Conservation (phyloP, 2,113 vertebrate genomes). For the Okapia johnstoni region DNA sequence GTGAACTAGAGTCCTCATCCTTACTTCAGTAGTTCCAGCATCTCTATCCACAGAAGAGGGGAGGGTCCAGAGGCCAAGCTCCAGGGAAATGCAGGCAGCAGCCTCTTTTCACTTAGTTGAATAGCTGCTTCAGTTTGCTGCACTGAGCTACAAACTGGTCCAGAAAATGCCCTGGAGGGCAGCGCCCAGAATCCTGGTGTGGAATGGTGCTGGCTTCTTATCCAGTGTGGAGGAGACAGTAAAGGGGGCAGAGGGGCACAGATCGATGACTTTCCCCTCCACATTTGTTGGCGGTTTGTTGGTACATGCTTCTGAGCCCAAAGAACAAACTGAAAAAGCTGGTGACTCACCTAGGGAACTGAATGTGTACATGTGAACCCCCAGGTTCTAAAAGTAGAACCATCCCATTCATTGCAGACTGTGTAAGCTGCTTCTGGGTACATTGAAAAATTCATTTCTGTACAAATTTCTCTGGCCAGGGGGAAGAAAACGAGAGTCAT, state of each 20-base stretch:
- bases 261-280: background rate
- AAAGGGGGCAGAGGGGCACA: background rate
- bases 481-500: background rate
- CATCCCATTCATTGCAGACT: constrained; percentile 80
- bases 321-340: background rate
- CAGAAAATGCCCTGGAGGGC: background rate
- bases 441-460: constrained; percentile 84
- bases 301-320: background rate
- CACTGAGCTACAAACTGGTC: background rate
- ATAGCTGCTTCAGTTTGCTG: background rate
- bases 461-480: constrained; percentile 81
- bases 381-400: constrained; percentile 84
- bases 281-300: accelerated
- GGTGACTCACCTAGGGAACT: constrained; percentile 80
- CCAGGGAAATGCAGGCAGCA: background rate
- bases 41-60: background rate
- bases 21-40: background rate
- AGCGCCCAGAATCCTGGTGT: background rate
- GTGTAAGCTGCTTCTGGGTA: constrained; percentile 86
- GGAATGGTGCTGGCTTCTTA: background rate
- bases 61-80: background rate
- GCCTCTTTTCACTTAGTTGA: background rate
- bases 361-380: constrained; percentile 82
- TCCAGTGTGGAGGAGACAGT: background rate
- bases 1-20: background rate